These are phyloP conservation scores for Steinernema scapterisci DNA, from an alignment of 2,888 invertebrate species.

Conservation along the genomic window DNA sequence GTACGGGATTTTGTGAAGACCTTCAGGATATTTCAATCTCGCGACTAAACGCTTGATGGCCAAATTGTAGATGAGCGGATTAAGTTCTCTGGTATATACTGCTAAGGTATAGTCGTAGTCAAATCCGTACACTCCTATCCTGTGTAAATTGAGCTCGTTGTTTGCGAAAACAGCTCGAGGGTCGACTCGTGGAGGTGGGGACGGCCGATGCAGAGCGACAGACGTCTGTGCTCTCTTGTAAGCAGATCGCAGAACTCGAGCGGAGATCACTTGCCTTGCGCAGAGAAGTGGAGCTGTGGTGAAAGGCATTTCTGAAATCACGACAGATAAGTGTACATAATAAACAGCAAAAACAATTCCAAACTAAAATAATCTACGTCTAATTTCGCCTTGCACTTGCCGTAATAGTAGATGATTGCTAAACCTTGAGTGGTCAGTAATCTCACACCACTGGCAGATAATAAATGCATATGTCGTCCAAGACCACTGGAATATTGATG, in stretches of 20 bases:
- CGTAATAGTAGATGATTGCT: no score
- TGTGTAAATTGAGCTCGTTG: constrained; percentile 87
- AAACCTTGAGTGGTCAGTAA: no score
- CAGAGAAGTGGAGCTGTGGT: not conserved
- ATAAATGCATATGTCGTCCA: no score
- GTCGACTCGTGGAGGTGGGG: constrained; percentile 38
- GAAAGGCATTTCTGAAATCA: not conserved
- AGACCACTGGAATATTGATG: no score
- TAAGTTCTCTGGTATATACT: constrained; percentile 86
- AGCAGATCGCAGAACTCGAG: not conserved
- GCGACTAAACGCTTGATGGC: constrained; percentile 84
- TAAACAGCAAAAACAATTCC: no score
- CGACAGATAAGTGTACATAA: not conserved
- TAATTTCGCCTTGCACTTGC: no score
- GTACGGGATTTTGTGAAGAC: constrained; percentile 80
- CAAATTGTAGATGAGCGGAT: constrained; percentile 85
- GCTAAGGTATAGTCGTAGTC: constrained; percentile 98
- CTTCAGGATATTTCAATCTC: constrained; percentile 87
- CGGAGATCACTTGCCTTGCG: not conserved
- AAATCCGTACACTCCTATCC: constrained; percentile 85
- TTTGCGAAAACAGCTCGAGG: constrained; percentile 89
- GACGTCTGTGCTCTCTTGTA: not conserved
- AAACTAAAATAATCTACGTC: no score
- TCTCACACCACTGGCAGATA: no score
- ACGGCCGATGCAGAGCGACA: not conserved